A percentile compares a stretch with the other conserved stretches of the same genome.
These are phyloP conservation scores for Manduca sexta DNA, from an alignment of 1,140 invertebrate species.

Conservation along the genomic window DNA sequence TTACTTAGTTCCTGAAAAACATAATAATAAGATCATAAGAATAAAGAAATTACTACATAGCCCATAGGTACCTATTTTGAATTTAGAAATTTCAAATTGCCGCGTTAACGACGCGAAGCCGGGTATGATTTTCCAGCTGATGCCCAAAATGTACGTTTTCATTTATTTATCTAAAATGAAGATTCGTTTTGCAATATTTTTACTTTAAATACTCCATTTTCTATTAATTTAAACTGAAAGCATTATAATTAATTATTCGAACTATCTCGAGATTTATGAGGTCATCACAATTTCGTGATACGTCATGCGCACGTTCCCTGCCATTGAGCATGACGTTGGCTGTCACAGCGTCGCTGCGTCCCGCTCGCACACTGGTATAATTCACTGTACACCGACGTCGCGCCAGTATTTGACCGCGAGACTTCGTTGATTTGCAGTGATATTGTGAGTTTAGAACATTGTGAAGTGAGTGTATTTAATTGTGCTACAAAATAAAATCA, in stretches of 20 bases:
- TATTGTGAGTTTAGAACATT: slow-evolving; percentile 4
- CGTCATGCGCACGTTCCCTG: slow-evolving; percentile 10
- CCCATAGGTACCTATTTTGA: too few relatives aligned
- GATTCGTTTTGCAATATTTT: too few relatives aligned
- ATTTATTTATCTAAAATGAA: too few relatives aligned
- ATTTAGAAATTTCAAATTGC: too few relatives aligned
- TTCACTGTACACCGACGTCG: slow-evolving; percentile 8
- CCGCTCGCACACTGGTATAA: slow-evolving; percentile 26
- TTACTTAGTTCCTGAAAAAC: slow-evolving; percentile 77
- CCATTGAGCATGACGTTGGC: slow-evolving; percentile 38
- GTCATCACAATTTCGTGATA: slow-evolving; percentile 11
- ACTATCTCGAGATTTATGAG: neutral
- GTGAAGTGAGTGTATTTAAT: slow-evolving; percentile 1
- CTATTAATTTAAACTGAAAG: too few relatives aligned
- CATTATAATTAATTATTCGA: neutral
- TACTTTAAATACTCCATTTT: too few relatives aligned
- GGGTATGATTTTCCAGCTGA: too few relatives aligned
- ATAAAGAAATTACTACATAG: too few relatives aligned
- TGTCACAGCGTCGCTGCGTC: slow-evolving; percentile 23
- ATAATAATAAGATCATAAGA: neutral
- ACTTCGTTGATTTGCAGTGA: slow-evolving; percentile 18
- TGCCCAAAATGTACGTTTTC: too few relatives aligned
- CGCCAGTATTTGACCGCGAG: slow-evolving; percentile 24
- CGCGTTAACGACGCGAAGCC: too few relatives aligned
- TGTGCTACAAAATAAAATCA: neutral